Evolutionary conservation across 1,140 invertebrate genomes (phyloP), one percentile per base, ranked within the genome.

Genomic region (Heliconius hewitsoni): DNA sequence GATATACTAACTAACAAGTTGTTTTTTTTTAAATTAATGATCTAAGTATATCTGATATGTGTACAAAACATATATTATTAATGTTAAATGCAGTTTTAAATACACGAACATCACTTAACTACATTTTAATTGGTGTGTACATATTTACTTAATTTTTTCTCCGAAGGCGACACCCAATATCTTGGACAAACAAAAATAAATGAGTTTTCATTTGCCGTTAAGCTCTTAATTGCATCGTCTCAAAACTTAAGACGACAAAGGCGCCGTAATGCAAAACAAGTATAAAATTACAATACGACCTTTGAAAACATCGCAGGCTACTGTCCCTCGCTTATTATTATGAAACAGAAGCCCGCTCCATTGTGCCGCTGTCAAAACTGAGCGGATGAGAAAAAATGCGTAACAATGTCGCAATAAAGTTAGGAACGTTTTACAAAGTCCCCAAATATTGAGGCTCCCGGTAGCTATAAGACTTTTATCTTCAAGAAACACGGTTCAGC

Each of bases 401-500:
- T 86, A 86, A 91, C 90, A 93, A 90, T 89, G 85, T 88, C 86
- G 87, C 84, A 88, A 89, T 92, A 91, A 93, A 93, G 74, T 82
- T 82, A 81, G 81, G 76, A 78, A 83, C 85, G 82, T 88, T 93
- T 90, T 89, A 91, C 88, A 89, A 90, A 85, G 77, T 83, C 84
- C 60, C 87, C 85, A 92, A 91, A 93, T 88, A 91, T 93, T 91
- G 88, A 82, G 85, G 80, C 82, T 78, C 74, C 81, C 89, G 83
- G 89, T 90, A 91, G 90, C 90, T 83, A 81, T 83, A 80, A 81
- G 84, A 89, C 89, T 90, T 92, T 93, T 93, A 90, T 91, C 89
- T 92, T 89, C 83, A 86, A 81, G 77, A 83, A 83, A 79, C 79
- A 71, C 74, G 81, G 84, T 75, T 78, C 73, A 82, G 78, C 84